Evolutionary conservation across 2,113 vertebrate genomes (phyloP).

Genomic region (Myotis davidii): DNA sequence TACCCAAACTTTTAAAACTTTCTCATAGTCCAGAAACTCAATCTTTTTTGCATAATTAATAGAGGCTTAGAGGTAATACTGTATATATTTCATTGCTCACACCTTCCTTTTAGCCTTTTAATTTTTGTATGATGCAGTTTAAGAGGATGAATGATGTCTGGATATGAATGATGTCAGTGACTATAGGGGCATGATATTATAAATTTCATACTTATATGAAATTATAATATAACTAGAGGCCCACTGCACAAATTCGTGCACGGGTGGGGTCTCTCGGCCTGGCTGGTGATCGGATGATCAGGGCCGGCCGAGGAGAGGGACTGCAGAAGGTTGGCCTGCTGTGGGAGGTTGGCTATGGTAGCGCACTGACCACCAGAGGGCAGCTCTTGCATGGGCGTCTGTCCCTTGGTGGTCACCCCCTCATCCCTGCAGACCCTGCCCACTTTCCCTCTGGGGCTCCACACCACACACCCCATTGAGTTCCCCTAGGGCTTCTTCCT

Average conservation of each 20-base stretch:
- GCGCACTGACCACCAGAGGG: too few relatives aligned
- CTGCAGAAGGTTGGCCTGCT: too few relatives aligned
- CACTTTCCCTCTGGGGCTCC: background rate
- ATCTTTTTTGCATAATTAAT: background rate
- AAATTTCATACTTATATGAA: conserved; percentile 3
- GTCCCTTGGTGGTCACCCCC: too few relatives aligned
- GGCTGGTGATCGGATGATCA: too few relatives aligned
- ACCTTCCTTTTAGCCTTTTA: background rate
- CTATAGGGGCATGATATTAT: background rate
- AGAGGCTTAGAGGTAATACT: background rate
- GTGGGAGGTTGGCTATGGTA: too few relatives aligned
- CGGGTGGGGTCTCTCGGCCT: too few relatives aligned
- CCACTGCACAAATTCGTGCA: too few relatives aligned
- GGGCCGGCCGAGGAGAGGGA: fast-evolving
- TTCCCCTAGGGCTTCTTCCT: conserved; percentile 49
- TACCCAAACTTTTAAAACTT: conserved; percentile 27
- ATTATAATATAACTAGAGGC: background rate
- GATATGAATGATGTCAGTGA: background rate
- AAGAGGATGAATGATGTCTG: background rate
- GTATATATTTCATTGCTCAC: background rate
- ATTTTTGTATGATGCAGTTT: background rate
- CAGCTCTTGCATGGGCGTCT: too few relatives aligned
- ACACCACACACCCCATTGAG: background rate
- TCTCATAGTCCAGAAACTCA: background rate
- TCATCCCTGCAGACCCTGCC: too few relatives aligned